Conservation (phyloP, 2,113 vertebrate genomes). For the Indri indri region DNA sequence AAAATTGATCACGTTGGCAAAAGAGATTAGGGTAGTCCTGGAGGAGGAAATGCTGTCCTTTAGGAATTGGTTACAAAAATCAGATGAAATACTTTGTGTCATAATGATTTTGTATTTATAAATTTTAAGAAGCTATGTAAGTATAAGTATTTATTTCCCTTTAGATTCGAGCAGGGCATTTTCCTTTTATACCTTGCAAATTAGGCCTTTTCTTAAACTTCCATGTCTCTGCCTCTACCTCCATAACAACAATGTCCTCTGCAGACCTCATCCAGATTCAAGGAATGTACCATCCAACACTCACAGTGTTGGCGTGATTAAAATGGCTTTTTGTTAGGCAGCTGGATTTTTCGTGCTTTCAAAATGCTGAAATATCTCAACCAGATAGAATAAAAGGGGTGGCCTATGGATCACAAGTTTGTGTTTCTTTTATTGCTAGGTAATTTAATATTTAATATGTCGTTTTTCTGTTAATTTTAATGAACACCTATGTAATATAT, state of each 20-base stretch:
- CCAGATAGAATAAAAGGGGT: background rate
- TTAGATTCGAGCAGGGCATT: background rate
- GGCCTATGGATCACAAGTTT: background rate
- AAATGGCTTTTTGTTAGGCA: background rate
- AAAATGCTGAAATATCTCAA: background rate
- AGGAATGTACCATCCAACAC: background rate
- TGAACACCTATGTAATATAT: slow-evolving; percentile 79
- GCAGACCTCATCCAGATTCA: background rate
- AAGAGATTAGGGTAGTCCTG: background rate
- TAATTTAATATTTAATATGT: slow-evolving; percentile 19
- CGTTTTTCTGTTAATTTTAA: slow-evolving; percentile 49
- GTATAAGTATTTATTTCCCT: background rate
- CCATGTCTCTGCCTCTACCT: background rate
- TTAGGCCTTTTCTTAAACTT: background rate
- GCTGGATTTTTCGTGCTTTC: background rate
- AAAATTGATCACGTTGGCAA: background rate
- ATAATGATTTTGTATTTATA: slow-evolving; percentile 38
- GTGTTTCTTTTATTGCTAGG: background rate
- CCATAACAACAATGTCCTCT: background rate
- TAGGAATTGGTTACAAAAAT: slow-evolving; percentile 14
- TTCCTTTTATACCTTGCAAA: background rate
- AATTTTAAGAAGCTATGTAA: background rate
- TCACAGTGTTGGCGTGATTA: background rate
- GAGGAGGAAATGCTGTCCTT: background rate
- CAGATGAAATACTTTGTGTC: background rate